Percentiles rank a stretch among this genome's conserved stretches.
phyloP scores from a whole-genome alignment of 1,140 invertebrate genomes.

The Drosophila subobscura region DNA sequence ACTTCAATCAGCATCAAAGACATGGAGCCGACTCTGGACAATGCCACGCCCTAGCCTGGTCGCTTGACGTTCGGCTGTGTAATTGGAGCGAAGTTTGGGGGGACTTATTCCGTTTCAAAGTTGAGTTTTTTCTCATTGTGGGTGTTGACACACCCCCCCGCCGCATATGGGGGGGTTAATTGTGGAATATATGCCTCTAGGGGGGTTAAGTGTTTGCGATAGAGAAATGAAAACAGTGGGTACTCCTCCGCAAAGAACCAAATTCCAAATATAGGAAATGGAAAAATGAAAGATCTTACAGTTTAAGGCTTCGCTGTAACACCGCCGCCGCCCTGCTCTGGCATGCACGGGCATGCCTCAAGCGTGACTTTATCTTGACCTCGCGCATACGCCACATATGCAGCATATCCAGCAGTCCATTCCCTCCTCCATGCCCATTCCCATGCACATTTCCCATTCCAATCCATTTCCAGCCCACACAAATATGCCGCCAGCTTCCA shows the following conservation, averaged over 20 bases:
- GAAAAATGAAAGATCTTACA: too few relatives aligned
- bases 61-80: conserved; percentile 35
- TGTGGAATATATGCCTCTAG: conserved; percentile 23
- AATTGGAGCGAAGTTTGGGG: conserved; percentile 65
- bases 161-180: conserved; percentile 26
- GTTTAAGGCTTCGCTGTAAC: conserved; percentile 31
- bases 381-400: conserved; percentile 51
- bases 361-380: conserved; percentile 79
- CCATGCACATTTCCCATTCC: conserved; percentile 23
- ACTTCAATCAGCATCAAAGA: conserved; percentile 79
- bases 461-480: conserved; percentile 50
- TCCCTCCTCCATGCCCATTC: conserved; percentile 27
- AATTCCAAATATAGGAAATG: background rate
- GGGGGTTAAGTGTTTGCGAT: conserved; percentile 52
- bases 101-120: conserved; percentile 42
- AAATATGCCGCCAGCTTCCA: conserved; percentile 46
- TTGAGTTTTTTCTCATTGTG: conserved; percentile 35
- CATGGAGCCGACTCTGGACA: conserved; percentile 58
- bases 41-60: conserved; percentile 61
- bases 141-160: conserved; percentile 61
- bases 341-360: conserved; percentile 54
- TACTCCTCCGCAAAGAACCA: background rate
- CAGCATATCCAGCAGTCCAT: conserved; percentile 35
- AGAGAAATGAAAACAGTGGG: conserved; percentile 7
- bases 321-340: background rate